A percentile compares a stretch with the other conserved stretches of the same genome.
Conservation (phyloP, 2,797 vertebrate genomes). For the Paramormyrops hopkinsi region DNA sequence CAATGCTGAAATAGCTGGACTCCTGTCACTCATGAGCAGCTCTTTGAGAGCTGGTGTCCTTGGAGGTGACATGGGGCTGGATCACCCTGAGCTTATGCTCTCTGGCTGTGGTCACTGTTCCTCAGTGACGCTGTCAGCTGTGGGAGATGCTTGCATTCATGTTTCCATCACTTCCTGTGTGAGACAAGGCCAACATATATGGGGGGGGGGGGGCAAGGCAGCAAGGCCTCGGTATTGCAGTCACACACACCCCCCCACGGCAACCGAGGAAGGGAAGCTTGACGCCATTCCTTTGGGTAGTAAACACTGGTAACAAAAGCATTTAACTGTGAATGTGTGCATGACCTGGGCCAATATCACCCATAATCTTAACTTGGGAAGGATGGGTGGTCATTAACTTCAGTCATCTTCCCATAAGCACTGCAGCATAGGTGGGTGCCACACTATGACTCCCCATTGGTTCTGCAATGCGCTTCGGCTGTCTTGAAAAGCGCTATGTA, state of each 20-base stretch:
- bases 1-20: neutral
- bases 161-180: neutral
- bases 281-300: neutral
- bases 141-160: neutral
- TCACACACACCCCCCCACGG: neutral
- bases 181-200: neutral
- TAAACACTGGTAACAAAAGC: neutral
- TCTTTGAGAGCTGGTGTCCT: neutral
- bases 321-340: neutral
- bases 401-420: neutral
- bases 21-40: neutral
- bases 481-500: neutral
- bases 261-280: neutral
- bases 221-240: neutral
- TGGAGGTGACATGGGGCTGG: neutral
- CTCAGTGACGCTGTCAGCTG: neutral
- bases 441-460: neutral
- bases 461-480: neutral
- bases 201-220: neutral
- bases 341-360: neutral
- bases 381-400: neutral
- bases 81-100: neutral
- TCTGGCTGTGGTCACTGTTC: neutral
- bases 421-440: neutral
- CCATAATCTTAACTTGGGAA: neutral